These are phyloP conservation scores for Lutjanus campechanus DNA, from an alignment of 2,797 vertebrate species.

Conservation along the genomic window DNA sequence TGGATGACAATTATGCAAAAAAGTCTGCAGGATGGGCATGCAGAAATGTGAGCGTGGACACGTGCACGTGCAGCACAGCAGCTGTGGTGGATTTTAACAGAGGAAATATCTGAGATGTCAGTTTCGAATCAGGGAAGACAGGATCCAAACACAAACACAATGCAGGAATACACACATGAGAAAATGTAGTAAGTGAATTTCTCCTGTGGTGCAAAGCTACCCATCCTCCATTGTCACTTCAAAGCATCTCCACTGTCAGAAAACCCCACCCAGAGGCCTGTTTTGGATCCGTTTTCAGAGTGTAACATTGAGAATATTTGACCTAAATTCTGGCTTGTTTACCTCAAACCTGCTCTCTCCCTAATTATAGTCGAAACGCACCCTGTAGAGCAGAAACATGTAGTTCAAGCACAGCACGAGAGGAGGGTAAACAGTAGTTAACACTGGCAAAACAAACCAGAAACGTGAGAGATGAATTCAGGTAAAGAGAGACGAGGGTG, in stretches of 20 bases:
- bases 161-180: background rate
- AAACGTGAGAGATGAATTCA: conserved; percentile 69
- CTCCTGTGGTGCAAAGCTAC: background rate
- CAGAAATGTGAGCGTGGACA: conserved; percentile 5
- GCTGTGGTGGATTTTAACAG: conserved; percentile 25
- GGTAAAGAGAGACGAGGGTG: conserved; percentile 54
- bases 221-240: conserved; percentile 14
- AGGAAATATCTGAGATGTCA: conserved; percentile 24
- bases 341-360: conserved; percentile 41
- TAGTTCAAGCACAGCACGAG: conserved; percentile 36
- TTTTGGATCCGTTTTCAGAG: conserved; percentile 25
- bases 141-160: conserved; percentile 7
- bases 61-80: conserved; percentile 3
- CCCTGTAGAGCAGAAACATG: conserved; percentile 41
- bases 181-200: background rate
- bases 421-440: conserved; percentile 68
- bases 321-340: conserved; percentile 76
- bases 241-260: conserved; percentile 23
- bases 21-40: conserved; percentile 21
- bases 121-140: background rate
- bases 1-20: conserved; percentile 30
- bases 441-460: conserved; percentile 67
- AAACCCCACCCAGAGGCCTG: conserved; percentile 6
- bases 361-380: conserved; percentile 60
- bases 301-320: conserved; percentile 46